Base-by-base conservation (phyloP, 64 coral and sea anemone species). In the Dendronephthya gigantea region DNA sequence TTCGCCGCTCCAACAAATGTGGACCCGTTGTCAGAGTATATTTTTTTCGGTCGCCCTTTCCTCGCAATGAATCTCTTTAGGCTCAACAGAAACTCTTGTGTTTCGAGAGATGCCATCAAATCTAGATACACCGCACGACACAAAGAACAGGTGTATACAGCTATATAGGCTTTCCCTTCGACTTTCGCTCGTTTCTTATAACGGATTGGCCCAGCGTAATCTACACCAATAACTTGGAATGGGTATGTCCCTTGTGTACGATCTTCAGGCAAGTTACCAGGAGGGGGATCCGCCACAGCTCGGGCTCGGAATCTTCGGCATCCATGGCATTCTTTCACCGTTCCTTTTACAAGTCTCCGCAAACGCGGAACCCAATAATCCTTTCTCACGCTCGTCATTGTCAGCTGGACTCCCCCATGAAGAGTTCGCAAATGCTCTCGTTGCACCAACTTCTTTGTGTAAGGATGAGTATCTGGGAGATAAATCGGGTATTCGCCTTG, bases 381-480 rank as follows among this genome's bases (percentile, higher is more conserved):
- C 11, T 49, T 70, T 87, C 68, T 87, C 23, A 76, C 40, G 29
- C 76, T 87, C 14, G 85, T 70, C 85, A 87, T 87, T 30, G 85
- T 87, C 1, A 87, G 10, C 41, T 45, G 41, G 41, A 45, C 41
- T 45, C 41, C 41, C 41, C 41, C 41, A 45, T 45, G 41, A 45
- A 45, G 41, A 45, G 41, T 45, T 3, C 41, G 41, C 41, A 45
- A 45, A 45, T 45, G 41, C 41, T 45, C 41, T 45, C 41, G 10
- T 45, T 45, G 41, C 41, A 45, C 41, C 41, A 45, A 10, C 10
- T 45, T 45, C 41, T 45, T 45, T 45, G 41, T 45, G 41, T 45
- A 45, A 5, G 41, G 41, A 10, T 45, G 41, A 45, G 41, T 5
- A 45, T 45, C 41, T 10, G 41, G 41, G 41, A 45, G 41, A 45